Base-by-base conservation (phyloP, 2,113 vertebrate species). In the Otolemur garnettii region DNA sequence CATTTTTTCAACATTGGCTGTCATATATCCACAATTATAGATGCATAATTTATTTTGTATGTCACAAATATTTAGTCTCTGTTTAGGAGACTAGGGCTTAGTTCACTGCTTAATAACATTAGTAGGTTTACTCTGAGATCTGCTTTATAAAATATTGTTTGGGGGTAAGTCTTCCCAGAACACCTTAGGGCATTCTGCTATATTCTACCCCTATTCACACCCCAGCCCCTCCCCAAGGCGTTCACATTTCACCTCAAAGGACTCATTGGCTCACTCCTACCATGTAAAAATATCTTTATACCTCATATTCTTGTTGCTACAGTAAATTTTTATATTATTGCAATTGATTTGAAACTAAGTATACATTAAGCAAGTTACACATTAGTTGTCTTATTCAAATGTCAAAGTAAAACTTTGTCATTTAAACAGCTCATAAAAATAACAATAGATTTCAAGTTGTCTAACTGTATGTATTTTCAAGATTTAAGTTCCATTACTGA, bases 351-450 rank as follows among this genome's bases (percentile, higher is more conserved):
- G 28, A 8, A 82, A 64, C 24, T 60, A 94, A 72, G 35, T 28
- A 45, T 60, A 57, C 55, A 59, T 87, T 77, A 91, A 81, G 30
- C 45, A 91, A 87, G 78, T 71, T 83, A 11, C 77, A 91, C 55
- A 87, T 55, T 74, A 79, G 59, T 89, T 79, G 50, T 72, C 94
- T 64, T 93, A 95, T 87, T 77, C 50, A 87, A 87, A 91, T 82
- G 66, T 78, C 55, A 93, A 77, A 84, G 57, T 95, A 68, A 88
- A 95, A 68, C 53, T 90, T 33, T 83, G 35, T 60, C 77, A 78
- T 83, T 95, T 88, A 60, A 75, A 83, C 7, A 90, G 35, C 14
- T 64, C n/a, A 38, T 90, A 77, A 71, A 64, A 78, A 69, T 60
- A 95, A 24, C 42, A 66, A 42, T 79, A 85, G 42, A 38, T 95